These are phyloP conservation scores for Cyprinodon diabolis DNA, from an alignment of 2,797 vertebrate genomes.

Conservation along the genomic window DNA sequence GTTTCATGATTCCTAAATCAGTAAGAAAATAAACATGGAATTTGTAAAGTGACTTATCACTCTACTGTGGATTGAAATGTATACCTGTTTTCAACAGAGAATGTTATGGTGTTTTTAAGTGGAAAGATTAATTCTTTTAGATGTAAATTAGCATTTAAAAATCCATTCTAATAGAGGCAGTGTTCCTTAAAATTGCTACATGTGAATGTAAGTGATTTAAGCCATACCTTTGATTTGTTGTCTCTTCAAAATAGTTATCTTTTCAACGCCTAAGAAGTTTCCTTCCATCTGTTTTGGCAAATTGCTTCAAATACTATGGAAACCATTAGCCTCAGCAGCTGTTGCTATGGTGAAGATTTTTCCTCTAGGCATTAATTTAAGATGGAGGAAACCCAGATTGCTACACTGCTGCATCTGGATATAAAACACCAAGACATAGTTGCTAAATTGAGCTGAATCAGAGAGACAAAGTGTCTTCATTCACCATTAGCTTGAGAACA, in stretches of 20 bases:
- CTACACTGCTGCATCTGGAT: slow-evolving; percentile 10
- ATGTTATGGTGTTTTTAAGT: slow-evolving; percentile 5
- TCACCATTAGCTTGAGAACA: slow-evolving; percentile 1
- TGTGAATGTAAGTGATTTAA: neutral
- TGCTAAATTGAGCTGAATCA: slow-evolving; percentile 2
- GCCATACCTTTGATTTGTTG: slow-evolving; percentile 3
- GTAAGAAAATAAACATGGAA: slow-evolving; percentile 49
- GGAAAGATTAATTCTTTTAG: slow-evolving; percentile 1
- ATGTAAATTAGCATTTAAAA: slow-evolving; percentile 30
- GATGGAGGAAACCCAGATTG: slow-evolving; percentile 6
- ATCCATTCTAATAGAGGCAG: slow-evolving; percentile 1
- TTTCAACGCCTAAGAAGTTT: neutral
- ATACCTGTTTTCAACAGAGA: slow-evolving; percentile 36
- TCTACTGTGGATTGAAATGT: slow-evolving; percentile 30
- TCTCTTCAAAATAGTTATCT: neutral
- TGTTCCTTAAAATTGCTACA: slow-evolving; percentile 5
- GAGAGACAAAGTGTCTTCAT: neutral
- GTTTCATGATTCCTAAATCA: slow-evolving; percentile 54
- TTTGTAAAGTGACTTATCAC: slow-evolving; percentile 60
- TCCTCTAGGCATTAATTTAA: slow-evolving; percentile 24
- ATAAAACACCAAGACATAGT: slow-evolving; percentile 11
- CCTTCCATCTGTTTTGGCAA: slow-evolving; percentile 5
- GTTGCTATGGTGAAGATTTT: slow-evolving; percentile 17
- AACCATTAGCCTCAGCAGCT: slow-evolving; percentile 17
- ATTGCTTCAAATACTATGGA: slow-evolving; percentile 25